Base-by-base conservation (phyloP, 1,140 invertebrate genomes). In the Parasteatoda tepidariorum region DNA sequence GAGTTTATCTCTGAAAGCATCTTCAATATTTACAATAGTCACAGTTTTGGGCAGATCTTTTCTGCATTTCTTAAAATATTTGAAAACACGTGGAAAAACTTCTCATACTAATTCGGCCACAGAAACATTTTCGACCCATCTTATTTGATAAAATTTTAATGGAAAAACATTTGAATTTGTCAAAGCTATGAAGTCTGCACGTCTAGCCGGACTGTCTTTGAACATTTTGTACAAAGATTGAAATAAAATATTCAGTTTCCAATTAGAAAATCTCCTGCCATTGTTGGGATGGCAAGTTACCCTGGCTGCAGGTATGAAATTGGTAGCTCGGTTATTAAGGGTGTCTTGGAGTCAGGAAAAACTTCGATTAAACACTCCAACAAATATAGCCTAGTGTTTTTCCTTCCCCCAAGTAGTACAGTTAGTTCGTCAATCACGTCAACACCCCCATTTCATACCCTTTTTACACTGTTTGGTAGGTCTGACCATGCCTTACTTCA, bases 191-290 rank as follows among this genome's bases (percentile, higher is more conserved):
- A 34, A 85, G 22, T 68, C 62, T 13, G 78, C 78, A 4, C 68
- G n/a, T 55, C 70, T 48, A 59, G 84, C 67, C 13, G 79, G 84
- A 31, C 34, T 55, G 67, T 85, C 54, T 67, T 83, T 85, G n/a
- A 85, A 85, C n/a, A 85, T 22, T 15, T 74, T 62, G 48, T 75
- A 83, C 2, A 85, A 18, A 34, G 33, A 38, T 55, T 59, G 24
- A 22, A 85, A 33, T 66, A 85, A 73, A 3, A 2, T 26, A 59
- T 34, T 48, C 9, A 83, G 5, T 13, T 67, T 13, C 84, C 79
- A 85, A 15, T 26, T 26, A 38, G 33, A 38, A 38, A 15, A 11
- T 38, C 24, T 38, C n/a, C 24, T 15, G 3, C 66, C 66, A 38
- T 3, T 66, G n/a, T n/a, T n/a, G n/a, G n/a, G n/a, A n/a, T n/a